Evolutionary conservation across 2,797 vertebrate species (phyloP), one percentile per base, ranked within the genome.

Genomic region (Tympanoctomys barrerae): DNA sequence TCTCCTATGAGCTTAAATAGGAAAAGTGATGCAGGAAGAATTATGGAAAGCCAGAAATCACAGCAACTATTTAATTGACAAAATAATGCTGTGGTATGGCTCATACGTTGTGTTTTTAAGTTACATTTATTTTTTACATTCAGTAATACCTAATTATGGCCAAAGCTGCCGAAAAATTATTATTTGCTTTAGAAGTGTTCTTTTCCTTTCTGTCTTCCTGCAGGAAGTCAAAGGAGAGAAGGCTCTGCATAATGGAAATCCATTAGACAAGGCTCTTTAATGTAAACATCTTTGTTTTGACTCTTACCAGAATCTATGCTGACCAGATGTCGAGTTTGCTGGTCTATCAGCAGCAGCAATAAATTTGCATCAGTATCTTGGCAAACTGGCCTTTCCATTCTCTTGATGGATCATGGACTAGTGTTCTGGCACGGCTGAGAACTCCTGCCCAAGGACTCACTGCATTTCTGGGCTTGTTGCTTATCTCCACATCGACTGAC

Each of bases 271-370:
- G 39, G 3, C 31, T 21, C 24, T 61, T 54, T 80, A 88, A 86
- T 87, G 68, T 92, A 96, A 88, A 96, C 8, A 83, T 94, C 91
- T 92, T 85, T 87, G 70, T 80, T 73, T 95, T 95, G 78, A 91
- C n/a, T 85, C 42, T 96, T 86, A 92, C 16, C 81, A 71, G 79
- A 90, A 95, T 31, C 42, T 94, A 59, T 66, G 16, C 39, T 95
- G 91, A 70, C 12, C 94, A 90, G 90, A 1, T 78, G 54, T 36
- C 61, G 83, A 64, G 42, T 70, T 92, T 57, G 95, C 64, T 96
- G 80, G 71, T 87, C 92, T 62, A 89, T 64, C 31, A 98, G 78
- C 54, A 81, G 86, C 33, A 95, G 66, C 14, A 87, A 80, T 36
- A 84, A 49, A 36, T 90, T 96, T 95, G 82, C 49, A 80, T 52